Evolutionary conservation across 1,140 invertebrate genomes (phyloP), one percentile per base, ranked within the genome.

Genomic region (Nymphalis io): DNA sequence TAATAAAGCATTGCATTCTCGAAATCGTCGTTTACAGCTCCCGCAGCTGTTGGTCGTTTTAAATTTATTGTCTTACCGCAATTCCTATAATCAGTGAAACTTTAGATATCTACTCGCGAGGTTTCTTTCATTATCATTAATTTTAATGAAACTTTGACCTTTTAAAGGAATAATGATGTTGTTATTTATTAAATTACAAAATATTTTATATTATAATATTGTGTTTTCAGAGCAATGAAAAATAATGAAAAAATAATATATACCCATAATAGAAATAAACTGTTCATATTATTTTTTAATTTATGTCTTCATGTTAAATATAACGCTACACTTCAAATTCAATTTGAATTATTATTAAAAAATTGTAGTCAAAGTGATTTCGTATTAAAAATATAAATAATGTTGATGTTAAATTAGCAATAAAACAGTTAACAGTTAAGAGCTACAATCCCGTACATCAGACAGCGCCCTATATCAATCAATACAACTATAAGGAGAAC

Each of bases 1-100:
- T 85, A 78, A 84, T 87, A 85, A 85, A 85, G 68, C 81, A 80
- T 80, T 73, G 75, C 73, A 83, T 84, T 82, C 83, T 84, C 72
- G 82, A 85, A 85, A 83, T 69, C 78, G 57, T 75, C 78, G 73
- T 83, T 78, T 75, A 80, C 74, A 74, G 60, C 73, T 70, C 76
- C 48, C 70, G 72, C 82, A 84, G 80, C 80, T 82, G 85, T 74
- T 82, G 74, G 73, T 78, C 78, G 72, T 81, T 75, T 73, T 46
- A 73, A 72, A 78, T 78, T 78, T 78, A 78, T 73, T 78, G 71
- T 78, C 74, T 78, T 71, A 65, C 62, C 73, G 39, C 42, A 66
- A 62, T 64, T 71, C 62, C 46, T 66, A 60, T 48, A 61, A 65
- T 60, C 62, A 27, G 20, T 46, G 40, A 70, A 48, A 62, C 15